Base-by-base conservation (phyloP, 2,797 vertebrate species). In the Amphiprion clarkii region DNA sequence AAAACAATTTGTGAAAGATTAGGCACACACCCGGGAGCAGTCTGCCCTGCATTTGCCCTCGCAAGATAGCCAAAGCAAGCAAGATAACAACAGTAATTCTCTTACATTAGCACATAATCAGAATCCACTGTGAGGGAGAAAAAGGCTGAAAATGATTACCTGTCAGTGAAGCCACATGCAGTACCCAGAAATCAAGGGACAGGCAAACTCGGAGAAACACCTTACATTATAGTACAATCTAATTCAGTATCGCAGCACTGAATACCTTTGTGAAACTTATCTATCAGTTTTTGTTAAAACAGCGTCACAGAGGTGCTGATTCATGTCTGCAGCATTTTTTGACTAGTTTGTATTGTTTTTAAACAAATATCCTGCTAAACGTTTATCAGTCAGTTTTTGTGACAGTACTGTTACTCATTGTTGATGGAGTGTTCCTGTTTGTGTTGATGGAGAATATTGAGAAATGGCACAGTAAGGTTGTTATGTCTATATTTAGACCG, bases 1-100 rank as follows among this genome's bases (percentile, higher is more conserved):
- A 91, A 92, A 93, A 94, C 93, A 92, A 94, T 95, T 94, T 94
- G 89, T 70, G 87, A 89, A 86, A 94, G 94, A 95, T 95, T 94
- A 95, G 93, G 94, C 94, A 94, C 92, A 94, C 90, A 93, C 86
- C 82, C 88, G 78, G 88, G 86, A 92, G 93, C 93, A 88, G 88
- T 83, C 88, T 94, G 93, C 89, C 94, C 93, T 86, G 88, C 92
- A 89, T 91, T 90, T 93, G 93, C 93, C 93, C 93, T 83, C 81
- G 36, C 39, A 69, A 91, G 91, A 93, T 91, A 90, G 86, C 81
- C 77, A 91, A 86, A 88, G 88, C 81, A 91, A 92, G 88, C 89
- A 78, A 93, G 93, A 93, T 94, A 94, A 93, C 87, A 46, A 59
- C 75, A 69, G 88, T 92, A 90, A 93, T 94, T 93, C 89, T 94